Percentiles rank a stretch among this genome's conserved stretches.
phyloP scores from a whole-genome alignment of 2,113 vertebrate species.

The Alosa alosa region DNA sequence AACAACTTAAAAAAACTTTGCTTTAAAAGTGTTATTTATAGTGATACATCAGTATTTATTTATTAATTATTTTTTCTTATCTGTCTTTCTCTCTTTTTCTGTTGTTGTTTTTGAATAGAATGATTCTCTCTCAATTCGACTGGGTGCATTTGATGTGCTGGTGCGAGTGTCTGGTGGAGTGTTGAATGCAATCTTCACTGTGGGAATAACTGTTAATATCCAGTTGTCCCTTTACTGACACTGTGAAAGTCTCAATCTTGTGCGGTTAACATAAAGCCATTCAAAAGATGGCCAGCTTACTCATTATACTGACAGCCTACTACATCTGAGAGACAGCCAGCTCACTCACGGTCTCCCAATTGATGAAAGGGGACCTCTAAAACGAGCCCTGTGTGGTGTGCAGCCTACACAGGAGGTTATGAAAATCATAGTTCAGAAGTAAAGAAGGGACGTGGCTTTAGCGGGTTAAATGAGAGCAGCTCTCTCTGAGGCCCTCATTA shows the following conservation, averaged over 20 bases:
- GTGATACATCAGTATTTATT: not conserved
- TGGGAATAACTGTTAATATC: not conserved
- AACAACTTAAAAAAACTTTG: not conserved
- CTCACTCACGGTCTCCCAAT: not conserved
- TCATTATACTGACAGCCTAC: no score
- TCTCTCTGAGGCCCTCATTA: constrained; percentile 53
- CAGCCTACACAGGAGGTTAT: constrained; percentile 43
- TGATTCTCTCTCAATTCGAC: not conserved
- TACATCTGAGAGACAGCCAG: not conserved
- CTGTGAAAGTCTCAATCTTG: not conserved
- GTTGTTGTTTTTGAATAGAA: not conserved
- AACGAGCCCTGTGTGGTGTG: constrained; percentile 33
- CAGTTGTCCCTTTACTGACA: not conserved
- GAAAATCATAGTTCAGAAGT: constrained; percentile 44
- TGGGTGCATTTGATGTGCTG: not conserved
- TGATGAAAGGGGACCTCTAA: not conserved
- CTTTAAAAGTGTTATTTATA: not conserved
- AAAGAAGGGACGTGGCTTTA: constrained; percentile 31
- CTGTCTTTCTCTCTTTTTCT: not conserved
- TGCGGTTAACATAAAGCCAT: not conserved
- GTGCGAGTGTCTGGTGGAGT: not conserved
- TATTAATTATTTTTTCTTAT: not conserved
- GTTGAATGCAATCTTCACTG: not conserved
- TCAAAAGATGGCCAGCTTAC: not conserved
- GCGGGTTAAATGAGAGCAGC: constrained; percentile 55